Conservation (phyloP, 2,888 invertebrate genomes). For the Parapristionchus giblindavisi region DNA sequence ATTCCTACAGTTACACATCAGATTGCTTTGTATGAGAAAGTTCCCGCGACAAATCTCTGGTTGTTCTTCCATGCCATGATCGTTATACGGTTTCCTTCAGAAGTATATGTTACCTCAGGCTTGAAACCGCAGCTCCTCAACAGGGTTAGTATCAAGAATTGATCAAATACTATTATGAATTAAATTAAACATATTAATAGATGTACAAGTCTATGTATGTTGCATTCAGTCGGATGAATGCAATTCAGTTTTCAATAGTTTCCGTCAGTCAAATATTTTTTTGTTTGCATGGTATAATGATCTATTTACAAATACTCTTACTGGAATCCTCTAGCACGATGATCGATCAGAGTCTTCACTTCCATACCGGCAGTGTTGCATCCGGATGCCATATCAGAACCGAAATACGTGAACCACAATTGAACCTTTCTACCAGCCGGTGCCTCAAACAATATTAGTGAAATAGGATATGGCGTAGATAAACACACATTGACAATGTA, state of each 20-base stretch:
- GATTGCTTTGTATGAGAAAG: not conserved
- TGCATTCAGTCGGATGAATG: too few species aligned
- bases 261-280: too few species aligned
- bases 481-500: not conserved
- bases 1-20: not conserved
- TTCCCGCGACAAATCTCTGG: not conserved
- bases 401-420: not conserved
- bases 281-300: too few species aligned
- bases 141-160: too few species aligned
- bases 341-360: slow-evolving; percentile 12
- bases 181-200: too few species aligned
- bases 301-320: too few species aligned
- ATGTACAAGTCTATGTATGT: too few species aligned
- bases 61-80: not conserved
- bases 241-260: too few species aligned
- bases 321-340: slow-evolving; percentile 12
- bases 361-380: slow-evolving; percentile 12
- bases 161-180: too few species aligned
- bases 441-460: not conserved
- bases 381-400: not conserved
- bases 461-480: too few species aligned
- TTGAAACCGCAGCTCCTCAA: not conserved
- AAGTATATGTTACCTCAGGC: not conserved
- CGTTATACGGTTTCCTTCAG: not conserved
- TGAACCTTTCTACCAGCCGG: slow-evolving; percentile 2